Percentiles rank a stretch among this genome's conserved stretches.
phyloP scores from a whole-genome alignment of 1,140 invertebrate species.

The Drosophila pachea region DNA sequence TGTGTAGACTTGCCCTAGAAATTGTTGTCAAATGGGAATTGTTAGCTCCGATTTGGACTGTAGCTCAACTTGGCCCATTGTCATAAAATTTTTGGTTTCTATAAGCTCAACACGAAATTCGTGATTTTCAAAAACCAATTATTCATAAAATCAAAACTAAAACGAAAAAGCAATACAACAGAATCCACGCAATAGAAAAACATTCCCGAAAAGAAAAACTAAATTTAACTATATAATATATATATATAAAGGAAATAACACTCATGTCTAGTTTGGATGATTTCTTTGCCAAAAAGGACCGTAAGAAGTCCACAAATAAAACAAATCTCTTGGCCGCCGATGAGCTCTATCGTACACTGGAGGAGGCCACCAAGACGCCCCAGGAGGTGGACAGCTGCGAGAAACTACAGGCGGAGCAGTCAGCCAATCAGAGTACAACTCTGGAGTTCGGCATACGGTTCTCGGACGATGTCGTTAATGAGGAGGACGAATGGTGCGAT shows the following conservation, averaged over 20 bases:
- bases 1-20: no score
- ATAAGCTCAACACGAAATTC: slow-evolving; percentile 39
- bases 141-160: not conserved
- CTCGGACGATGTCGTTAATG: slow-evolving; percentile 24
- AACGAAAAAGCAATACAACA: not conserved
- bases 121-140: slow-evolving; percentile 38
- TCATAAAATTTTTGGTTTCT: slow-evolving; percentile 43
- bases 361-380: slow-evolving; percentile 43
- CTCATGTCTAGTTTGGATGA: slow-evolving; percentile 61
- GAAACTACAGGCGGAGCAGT: slow-evolving; percentile 12
- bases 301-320: slow-evolving; percentile 54
- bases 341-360: slow-evolving; percentile 62
- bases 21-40: slow-evolving; percentile 23
- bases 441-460: slow-evolving; percentile 42
- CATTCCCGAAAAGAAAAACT: not conserved
- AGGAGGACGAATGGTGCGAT: slow-evolving; percentile 58
- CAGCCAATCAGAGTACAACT: not conserved
- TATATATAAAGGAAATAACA: not conserved
- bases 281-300: slow-evolving; percentile 68
- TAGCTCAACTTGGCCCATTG: slow-evolving; percentile 6
- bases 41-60: not conserved
- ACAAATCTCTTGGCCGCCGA: slow-evolving; percentile 59
- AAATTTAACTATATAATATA: no score
- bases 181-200: not conserved
- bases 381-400: slow-evolving; percentile 23